phyloP scores from a whole-genome alignment of 2,797 vertebrate genomes.

The Yasuhikotakia modesta region DNA sequence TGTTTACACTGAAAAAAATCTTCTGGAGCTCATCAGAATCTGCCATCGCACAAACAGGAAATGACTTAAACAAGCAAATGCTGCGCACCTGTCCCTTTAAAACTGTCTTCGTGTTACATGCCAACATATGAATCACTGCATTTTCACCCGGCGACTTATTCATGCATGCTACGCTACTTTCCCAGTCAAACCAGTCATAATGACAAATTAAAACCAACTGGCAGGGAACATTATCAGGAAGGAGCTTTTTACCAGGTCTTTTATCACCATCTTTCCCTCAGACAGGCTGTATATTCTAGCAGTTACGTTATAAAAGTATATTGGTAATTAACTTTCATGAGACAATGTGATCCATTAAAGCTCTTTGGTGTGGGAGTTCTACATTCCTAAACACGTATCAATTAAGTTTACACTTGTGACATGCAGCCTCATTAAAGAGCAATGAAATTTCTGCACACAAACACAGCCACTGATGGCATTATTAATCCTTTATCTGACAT shows the following conservation, averaged over 20 bases:
- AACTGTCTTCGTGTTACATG: background rate
- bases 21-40: conserved; percentile 56
- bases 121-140: conserved; percentile 24
- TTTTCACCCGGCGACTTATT: conserved; percentile 11
- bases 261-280: conserved; percentile 26
- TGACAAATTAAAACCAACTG: conserved; percentile 44
- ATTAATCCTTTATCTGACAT: conserved; percentile 54
- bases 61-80: conserved; percentile 59
- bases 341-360: conserved; percentile 42
- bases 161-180: conserved; percentile 3
- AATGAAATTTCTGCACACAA: conserved; percentile 41
- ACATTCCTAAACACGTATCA: conserved; percentile 54
- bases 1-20: conserved; percentile 49
- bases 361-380: conserved; percentile 33
- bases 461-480: conserved; percentile 31
- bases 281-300: conserved; percentile 35
- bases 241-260: conserved; percentile 39
- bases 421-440: conserved; percentile 48
- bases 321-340: conserved; percentile 48
- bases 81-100: conserved; percentile 50
- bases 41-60: conserved; percentile 55
- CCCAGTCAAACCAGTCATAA: conserved; percentile 22
- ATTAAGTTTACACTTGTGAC: conserved; percentile 54
- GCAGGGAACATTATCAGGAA: conserved; percentile 25
- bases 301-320: conserved; percentile 43